phyloP scores from a whole-genome alignment of 1,140 invertebrate species.

The Periplaneta americana region DNA sequence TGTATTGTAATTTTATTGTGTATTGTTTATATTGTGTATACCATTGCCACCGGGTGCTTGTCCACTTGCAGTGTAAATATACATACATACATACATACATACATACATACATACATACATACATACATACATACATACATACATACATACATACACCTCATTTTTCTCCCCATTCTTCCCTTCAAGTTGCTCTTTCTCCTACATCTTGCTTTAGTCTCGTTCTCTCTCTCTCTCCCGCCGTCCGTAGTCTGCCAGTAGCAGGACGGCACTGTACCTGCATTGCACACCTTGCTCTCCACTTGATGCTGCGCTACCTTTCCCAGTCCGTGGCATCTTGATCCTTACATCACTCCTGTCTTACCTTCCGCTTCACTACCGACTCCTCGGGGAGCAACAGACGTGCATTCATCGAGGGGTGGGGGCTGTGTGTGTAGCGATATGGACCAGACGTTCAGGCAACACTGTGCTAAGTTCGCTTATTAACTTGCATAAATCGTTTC shows the following conservation, averaged over 20 bases:
- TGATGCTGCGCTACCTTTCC: neutral
- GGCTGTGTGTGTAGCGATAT: neutral
- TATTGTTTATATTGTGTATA: too few relatives aligned
- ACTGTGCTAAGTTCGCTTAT: neutral
- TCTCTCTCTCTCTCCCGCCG: too few relatives aligned
- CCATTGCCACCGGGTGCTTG: too few relatives aligned
- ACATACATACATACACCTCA: too few relatives aligned
- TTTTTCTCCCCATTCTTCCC: too few relatives aligned
- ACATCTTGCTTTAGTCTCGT: too few relatives aligned
- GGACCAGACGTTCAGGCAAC: neutral
- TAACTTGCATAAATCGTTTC: neutral
- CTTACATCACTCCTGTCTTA: neutral
- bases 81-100: too few relatives aligned
- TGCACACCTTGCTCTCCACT: neutral
- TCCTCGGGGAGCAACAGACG: neutral
- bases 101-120: too few relatives aligned
- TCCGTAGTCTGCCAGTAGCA: neutral
- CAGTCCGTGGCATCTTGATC: neutral
- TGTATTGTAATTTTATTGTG: too few relatives aligned
- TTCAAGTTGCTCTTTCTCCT: too few relatives aligned
- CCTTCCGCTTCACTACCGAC: neutral
- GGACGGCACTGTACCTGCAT: neutral
- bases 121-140: too few relatives aligned
- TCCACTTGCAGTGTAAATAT: too few relatives aligned
- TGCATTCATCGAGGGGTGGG: neutral